Conservation (phyloP, 2,888 invertebrate genomes). For the Lycocerus yunnanus region DNA sequence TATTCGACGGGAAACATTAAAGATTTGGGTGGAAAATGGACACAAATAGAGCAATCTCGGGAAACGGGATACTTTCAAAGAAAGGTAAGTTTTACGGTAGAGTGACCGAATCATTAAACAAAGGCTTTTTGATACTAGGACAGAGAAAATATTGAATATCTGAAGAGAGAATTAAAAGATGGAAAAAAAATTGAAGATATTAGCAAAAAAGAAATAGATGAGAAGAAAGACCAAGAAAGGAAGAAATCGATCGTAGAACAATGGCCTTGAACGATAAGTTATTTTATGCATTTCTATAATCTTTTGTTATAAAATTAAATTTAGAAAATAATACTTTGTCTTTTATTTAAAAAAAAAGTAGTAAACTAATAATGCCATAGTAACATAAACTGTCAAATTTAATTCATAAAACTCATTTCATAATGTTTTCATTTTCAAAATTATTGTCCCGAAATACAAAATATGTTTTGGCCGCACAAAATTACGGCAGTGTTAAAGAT, state of each 20-base stretch:
- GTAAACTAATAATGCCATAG: background rate
- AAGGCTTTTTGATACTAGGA: too few relatives aligned
- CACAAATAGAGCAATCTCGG: background rate
- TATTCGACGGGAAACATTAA: background rate
- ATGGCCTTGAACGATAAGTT: background rate
- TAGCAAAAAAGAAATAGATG: background rate
- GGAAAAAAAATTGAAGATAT: constrained; percentile 1
- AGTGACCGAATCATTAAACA: too few relatives aligned
- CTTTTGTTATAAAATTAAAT: background rate
- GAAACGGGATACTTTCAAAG: background rate
- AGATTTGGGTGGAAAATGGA: background rate
- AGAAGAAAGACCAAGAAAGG: background rate
- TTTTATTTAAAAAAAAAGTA: background rate
- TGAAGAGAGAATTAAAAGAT: constrained; percentile 1
- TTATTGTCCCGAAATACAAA: constrained; percentile 1
- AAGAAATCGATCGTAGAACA: background rate
- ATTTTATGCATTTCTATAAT: background rate
- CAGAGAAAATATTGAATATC: constrained; percentile 1
- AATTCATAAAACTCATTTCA: background rate
- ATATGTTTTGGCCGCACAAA: background rate
- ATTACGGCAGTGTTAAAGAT: background rate
- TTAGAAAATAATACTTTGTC: background rate
- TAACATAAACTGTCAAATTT: background rate
- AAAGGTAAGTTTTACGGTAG: background rate
- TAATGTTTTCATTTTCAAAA: background rate